Evolutionary conservation across 1,140 invertebrate species (phyloP), one percentile per base, ranked within the genome.

Genomic region (Bombus difficillimus): DNA sequence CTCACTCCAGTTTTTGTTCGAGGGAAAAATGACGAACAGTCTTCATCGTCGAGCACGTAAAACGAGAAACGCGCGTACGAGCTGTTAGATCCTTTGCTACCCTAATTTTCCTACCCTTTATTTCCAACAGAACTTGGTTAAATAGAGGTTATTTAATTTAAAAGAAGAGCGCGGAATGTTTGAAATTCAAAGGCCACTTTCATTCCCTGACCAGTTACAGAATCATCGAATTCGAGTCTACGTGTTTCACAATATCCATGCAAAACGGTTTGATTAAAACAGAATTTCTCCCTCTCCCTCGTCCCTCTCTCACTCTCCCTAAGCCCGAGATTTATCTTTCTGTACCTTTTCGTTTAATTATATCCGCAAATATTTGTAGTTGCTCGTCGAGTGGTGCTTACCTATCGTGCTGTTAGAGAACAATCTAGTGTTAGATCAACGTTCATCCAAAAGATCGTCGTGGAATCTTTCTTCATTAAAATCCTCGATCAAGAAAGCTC

Each of bases 1-100:
- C 71, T 32, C 41, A 28, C 0, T 41, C 25, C 4, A 68, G 22
- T 32, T 76, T 76, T 76, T 76, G 32, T 76, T 59, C 53, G 13
- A n/a, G 34, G 25, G 47, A 59, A 25, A 59, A 77, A 62, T 77
- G 75, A 77, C 5, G 75, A 77, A 77, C 53, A 62, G 37, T 13
- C 75, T 41, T 41, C 37, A 62, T 12, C 10, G 25, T 34, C 10
- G 73, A 62, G 53, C 28, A 22, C 15, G 57, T 62, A 37, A 62
- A 77, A 76, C 47, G 74, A 22, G 74, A 39, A 73, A 62, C 4
- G 75, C 53, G 37, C 10, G 37, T 37, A 34, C 37, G 25, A 37
- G 28, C 74, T 25, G 74, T 59, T 37, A 34, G 53, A 53, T 76
- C 73, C 43, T 75, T 75, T 43, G n/a, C 41, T 15, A n/a, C 4